Evolutionary conservation across 2,113 vertebrate species (phyloP).

Genomic region (Neolamprologus variostigma): DNA sequence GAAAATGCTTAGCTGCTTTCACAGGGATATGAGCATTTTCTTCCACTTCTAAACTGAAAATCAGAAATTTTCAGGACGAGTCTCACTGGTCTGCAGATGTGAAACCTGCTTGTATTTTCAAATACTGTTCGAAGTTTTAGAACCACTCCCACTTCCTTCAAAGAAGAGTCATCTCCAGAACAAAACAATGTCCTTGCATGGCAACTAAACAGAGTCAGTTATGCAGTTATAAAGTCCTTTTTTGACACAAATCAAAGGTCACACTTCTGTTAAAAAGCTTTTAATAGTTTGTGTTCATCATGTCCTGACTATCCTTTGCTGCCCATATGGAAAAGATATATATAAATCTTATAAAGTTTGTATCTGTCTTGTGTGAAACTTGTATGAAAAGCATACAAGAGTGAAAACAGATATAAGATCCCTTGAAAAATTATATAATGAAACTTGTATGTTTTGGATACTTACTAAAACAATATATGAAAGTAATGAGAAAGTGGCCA

Average conservation of each 20-base stretch:
- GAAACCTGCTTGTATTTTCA: background rate
- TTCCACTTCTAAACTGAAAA: background rate
- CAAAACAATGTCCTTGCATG: background rate
- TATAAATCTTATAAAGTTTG: background rate
- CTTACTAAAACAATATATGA: background rate
- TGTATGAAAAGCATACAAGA: background rate
- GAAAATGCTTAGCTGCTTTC: background rate
- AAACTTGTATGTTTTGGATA: background rate
- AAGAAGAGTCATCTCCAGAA: background rate
- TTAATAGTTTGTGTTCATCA: background rate
- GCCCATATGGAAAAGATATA: background rate
- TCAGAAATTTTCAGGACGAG: background rate
- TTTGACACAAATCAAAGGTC: background rate
- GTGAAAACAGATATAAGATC: background rate
- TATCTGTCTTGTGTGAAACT: background rate
- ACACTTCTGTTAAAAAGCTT: background rate
- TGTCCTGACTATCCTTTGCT: accelerated
- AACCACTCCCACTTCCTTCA: background rate
- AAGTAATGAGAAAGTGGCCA: background rate
- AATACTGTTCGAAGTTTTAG: background rate
- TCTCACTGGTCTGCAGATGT: background rate
- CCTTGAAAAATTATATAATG: background rate
- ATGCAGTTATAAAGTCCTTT: background rate
- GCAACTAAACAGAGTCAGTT: background rate
- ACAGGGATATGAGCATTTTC: background rate